Conservation (phyloP, 2,113 vertebrate genomes). For the Bufo bufo region DNA sequence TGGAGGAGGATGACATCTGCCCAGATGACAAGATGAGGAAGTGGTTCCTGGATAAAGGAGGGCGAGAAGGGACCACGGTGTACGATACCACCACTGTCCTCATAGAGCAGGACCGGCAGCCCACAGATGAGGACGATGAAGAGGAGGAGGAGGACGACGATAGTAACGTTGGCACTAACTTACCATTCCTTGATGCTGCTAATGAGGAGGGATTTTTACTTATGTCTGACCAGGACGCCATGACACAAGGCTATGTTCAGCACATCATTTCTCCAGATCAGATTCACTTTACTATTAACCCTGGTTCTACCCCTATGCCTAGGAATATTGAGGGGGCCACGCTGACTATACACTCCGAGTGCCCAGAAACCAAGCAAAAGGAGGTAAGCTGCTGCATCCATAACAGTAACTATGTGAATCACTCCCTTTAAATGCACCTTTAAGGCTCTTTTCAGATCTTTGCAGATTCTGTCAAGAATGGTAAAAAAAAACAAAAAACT, state of each 20-base stretch:
- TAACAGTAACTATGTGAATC: background rate
- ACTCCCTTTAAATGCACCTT: background rate
- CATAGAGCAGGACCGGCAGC: slow-evolving; percentile 93
- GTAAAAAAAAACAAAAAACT: no score
- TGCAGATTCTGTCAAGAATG: no score
- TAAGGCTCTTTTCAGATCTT: no score
- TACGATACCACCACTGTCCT: slow-evolving; percentile 97
- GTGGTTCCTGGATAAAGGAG: slow-evolving; percentile 50
- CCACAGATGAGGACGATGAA: slow-evolving; percentile 80
- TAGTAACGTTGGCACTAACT: slow-evolving; percentile 83
- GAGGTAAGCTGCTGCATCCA: slow-evolving; percentile 74
- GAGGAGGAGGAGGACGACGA: slow-evolving; percentile 76
- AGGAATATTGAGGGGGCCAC: slow-evolving; percentile 98
- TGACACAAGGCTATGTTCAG: slow-evolving; percentile 97
- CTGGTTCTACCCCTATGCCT: slow-evolving; percentile 96
- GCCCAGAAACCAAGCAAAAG: slow-evolving; percentile 94
- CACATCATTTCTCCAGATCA: slow-evolving; percentile 98
- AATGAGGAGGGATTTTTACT: slow-evolving; percentile 87
- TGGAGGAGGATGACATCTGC: slow-evolving; percentile 76
- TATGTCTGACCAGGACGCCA: slow-evolving; percentile 89
- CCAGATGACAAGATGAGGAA: slow-evolving; percentile 76
- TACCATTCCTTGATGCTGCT: slow-evolving; percentile 87
- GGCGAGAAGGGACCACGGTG: slow-evolving; percentile 74
- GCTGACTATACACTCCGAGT: slow-evolving; percentile 95
- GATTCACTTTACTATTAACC: slow-evolving; percentile 97